Base-by-base conservation (phyloP, 2,888 invertebrate species). In the Labia minor region DNA sequence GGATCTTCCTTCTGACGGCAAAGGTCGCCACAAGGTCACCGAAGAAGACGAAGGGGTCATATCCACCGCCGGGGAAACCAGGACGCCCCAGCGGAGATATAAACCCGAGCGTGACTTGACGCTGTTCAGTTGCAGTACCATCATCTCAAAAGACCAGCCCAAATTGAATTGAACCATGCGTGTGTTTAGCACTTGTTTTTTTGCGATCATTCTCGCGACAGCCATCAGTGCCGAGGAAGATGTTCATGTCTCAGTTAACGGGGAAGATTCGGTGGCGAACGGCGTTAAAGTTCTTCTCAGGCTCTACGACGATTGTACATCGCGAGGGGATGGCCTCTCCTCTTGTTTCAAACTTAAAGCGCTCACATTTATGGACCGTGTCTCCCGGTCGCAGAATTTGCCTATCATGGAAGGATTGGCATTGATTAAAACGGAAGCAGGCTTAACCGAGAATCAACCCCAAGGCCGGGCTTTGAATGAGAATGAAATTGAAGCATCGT, bases 271-370 rank as follows among this genome's bases (percentile, higher is more conserved):
- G 67, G 80, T 88, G 8, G 70, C 70, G 19, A 66, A 70, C 20
- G 72, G 72, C 16, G 67, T 72, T 62, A 70, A 68, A 63, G 63
- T 73, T 62, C 65, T 73, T 62, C 63, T 69, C 19, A 70, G 71
- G 63, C 68, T 91, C 70, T 91, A 90, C 76, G 90, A 90, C 72
- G 91, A 91, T 72, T 91, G 91, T 74, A 83, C 84, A 69, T 82
- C 83, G 70, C 78, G 85, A 1, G 86, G 86, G 68, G 78, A 80
- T 68, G 89, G 87, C 64, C 80, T 90, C 66, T 79, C 86, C 66
- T 86, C 87, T 20, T 91, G 91, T 75, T 78, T 91, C 65, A 90
- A 91, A 80, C 89, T 88, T 77, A 90, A 90, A 75, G 90, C 90
- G 0, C 85, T 90, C 67, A 79, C 88, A 1, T 90, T 90, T 75